Conservation (phyloP, 2,888 invertebrate genomes). For the Himalopsyche anomala region DNA sequence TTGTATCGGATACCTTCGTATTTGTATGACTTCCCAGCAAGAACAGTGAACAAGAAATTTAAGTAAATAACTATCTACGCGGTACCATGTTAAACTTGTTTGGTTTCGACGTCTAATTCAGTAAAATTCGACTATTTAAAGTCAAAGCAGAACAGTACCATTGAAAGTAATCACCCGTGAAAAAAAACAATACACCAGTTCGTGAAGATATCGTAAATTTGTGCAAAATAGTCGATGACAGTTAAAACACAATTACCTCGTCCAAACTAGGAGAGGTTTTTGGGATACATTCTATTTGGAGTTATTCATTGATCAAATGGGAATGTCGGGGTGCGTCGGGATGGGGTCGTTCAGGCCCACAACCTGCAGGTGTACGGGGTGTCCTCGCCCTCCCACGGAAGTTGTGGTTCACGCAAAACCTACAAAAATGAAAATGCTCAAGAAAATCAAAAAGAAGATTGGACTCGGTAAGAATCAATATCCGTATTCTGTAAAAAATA, state of each 20-base stretch:
- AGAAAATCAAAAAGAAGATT: conserved; percentile 92
- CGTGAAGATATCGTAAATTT: no score
- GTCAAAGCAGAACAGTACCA: no score
- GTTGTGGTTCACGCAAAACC: conserved; percentile 75
- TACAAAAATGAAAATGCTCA: conserved; percentile 83
- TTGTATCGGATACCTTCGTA: conserved; percentile 11
- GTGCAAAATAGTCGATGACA: background rate
- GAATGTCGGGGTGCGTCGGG: conserved; percentile 78
- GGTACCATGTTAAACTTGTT: background rate
- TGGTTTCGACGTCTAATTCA: no score
- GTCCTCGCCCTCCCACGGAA: conserved; percentile 75
- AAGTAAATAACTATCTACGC: conserved; percentile 21
- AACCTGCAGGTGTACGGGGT: conserved; percentile 77
- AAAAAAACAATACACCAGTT: no score
- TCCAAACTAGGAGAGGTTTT: background rate
- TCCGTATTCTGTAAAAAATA: no score
- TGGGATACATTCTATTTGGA: background rate
- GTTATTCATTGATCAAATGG: conserved; percentile 68
- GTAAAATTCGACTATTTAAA: no score
- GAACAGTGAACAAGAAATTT: background rate
- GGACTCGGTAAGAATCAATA: conserved; percentile 81
- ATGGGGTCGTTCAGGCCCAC: conserved; percentile 76
- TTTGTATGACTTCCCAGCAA: background rate
- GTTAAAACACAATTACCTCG: background rate
- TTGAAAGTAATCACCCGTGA: no score